Conservation (phyloP, 2,888 invertebrate genomes). For the Rhagophthalmus giganteus region DNA sequence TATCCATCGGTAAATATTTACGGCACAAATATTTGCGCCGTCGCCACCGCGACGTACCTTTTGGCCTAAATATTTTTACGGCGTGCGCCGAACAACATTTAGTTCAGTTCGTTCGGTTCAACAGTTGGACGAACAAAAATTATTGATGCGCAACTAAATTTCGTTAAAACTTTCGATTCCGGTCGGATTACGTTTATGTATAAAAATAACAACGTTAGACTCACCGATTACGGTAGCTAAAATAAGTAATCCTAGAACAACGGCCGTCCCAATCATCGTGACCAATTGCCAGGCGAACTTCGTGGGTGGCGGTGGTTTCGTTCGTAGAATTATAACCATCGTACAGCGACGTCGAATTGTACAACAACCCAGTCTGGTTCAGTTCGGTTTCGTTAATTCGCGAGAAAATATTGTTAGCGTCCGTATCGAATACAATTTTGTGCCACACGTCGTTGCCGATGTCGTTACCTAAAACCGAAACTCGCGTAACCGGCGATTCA, state of each 20-base stretch:
- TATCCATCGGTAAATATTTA: no score
- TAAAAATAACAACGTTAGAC: no score
- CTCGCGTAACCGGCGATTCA: conserved; percentile 23
- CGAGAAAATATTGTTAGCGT: conserved; percentile 30
- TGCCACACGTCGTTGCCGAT: conserved; percentile 45
- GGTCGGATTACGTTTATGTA: no score
- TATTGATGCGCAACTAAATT: no score
- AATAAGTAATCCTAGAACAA: conserved; percentile 63
- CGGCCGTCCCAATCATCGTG: conserved; percentile 64
- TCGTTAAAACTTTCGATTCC: no score
- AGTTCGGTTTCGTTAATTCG: conserved; percentile 28
- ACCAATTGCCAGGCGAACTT: conserved; percentile 61
- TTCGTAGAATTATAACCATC: conserved; percentile 19
- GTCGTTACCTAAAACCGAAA: conserved; percentile 10
- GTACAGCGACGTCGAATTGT: conserved; percentile 10
- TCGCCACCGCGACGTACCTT: no score
- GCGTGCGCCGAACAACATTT: no score
- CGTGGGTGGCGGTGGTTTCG: conserved; percentile 33
- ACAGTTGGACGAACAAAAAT: no score
- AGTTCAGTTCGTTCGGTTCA: no score
- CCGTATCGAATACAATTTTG: conserved; percentile 42
- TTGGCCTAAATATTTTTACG: no score
- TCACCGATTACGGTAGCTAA: conserved; percentile 67
- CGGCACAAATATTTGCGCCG: no score
- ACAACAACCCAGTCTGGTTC: conserved; percentile 20